Evolutionary conservation across 2,113 vertebrate genomes (phyloP).

Genomic region (Crotalus helleri): DNA sequence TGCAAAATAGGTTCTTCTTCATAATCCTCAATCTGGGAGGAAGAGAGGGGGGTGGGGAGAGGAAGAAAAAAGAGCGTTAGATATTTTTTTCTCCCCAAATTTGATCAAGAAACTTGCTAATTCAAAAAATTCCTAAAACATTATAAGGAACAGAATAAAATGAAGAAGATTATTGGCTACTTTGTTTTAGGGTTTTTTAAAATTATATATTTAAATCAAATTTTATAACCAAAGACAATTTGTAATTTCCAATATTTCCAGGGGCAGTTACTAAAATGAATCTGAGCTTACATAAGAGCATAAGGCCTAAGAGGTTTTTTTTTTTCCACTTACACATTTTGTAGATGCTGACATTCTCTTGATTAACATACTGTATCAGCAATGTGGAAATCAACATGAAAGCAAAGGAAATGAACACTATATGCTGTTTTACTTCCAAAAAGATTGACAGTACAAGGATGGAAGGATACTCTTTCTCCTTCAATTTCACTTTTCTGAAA

Average conservation of each 20-base stretch:
- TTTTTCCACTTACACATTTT: neutral
- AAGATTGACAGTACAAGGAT: neutral
- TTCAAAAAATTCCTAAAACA: neutral
- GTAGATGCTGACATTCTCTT: neutral
- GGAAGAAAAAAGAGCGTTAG: neutral
- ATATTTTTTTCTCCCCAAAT: slow-evolving; percentile 13
- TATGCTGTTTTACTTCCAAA: neutral
- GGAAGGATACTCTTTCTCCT: neutral
- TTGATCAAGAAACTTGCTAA: neutral
- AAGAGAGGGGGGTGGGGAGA: neutral
- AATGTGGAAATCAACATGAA: neutral
- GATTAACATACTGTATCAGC: neutral
- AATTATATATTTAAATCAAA: neutral
- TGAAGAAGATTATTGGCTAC: neutral
- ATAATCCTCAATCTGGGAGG: slow-evolving; percentile 89
- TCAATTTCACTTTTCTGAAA: neutral
- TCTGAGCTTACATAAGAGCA: no score
- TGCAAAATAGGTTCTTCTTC: slow-evolving; percentile 90
- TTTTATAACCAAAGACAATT: neutral
- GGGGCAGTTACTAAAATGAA: neutral
- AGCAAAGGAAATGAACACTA: neutral
- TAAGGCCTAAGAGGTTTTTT: neutral
- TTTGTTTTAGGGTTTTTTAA: neutral
- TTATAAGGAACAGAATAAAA: neutral
- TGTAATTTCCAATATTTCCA: neutral